These are phyloP conservation scores for Trypoxylus dichotomus DNA, from an alignment of 1,140 invertebrate genomes.

Conservation along the genomic window DNA sequence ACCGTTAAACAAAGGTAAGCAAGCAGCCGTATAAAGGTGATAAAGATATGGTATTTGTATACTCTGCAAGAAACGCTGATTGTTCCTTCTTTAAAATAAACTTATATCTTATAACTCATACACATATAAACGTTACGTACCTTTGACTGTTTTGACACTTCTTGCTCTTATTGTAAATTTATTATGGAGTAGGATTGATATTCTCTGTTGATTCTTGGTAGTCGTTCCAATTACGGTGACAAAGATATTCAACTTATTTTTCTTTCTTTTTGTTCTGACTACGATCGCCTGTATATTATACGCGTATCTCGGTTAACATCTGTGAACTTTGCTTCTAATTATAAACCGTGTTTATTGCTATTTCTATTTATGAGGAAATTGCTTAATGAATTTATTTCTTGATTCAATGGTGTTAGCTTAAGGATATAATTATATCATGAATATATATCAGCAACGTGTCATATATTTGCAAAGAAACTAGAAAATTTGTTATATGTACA, in stretches of 20 bases:
- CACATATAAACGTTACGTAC: neutral
- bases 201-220: neutral
- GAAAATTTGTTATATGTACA: no score
- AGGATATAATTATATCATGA: neutral
- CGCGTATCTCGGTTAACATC: neutral
- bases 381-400: neutral
- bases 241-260: neutral
- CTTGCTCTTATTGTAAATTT: neutral
- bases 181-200: neutral
- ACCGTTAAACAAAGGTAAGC: slow-evolving; percentile 7
- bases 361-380: neutral
- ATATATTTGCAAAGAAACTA: no score
- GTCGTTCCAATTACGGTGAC: neutral
- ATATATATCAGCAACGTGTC: no score
- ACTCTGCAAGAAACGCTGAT: neutral
- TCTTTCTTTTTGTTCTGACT: neutral
- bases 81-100: neutral
- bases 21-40: neutral
- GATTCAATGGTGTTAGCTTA: neutral
- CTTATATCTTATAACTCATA: neutral
- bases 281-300: neutral
- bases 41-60: slow-evolving; percentile 1
- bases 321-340: slow-evolving; percentile 3
- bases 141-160: neutral
- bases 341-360: neutral